Evolutionary conservation across 23 tunicate genomes (phyloP).

Genomic region (Trididemnum clinides): DNA sequence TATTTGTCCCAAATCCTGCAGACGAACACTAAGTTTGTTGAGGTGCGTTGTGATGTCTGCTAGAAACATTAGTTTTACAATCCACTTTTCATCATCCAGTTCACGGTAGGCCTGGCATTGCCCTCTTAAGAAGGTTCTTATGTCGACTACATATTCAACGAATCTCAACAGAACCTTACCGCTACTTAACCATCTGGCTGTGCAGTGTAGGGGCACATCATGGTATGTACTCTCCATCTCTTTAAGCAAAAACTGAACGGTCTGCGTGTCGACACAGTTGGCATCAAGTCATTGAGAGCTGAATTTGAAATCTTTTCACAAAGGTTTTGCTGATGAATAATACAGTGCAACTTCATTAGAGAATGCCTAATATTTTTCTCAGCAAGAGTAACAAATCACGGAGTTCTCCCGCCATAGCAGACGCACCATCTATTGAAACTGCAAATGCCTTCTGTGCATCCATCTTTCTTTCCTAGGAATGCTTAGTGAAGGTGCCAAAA

Average conservation of each 20-base stretch:
- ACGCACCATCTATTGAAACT: not conserved
- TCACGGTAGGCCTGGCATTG: slow-evolving; percentile 34
- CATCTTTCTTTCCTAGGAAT: not conserved
- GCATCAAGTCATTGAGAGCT: too few species aligned
- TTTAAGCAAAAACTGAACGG: too few species aligned
- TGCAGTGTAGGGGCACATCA: slow-evolving; percentile 18
- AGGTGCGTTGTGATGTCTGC: slow-evolving; percentile 26
- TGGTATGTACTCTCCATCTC: too few species aligned
- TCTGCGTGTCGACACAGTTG: not conserved
- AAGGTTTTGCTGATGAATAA: too few species aligned
- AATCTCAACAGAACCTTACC: too few species aligned
- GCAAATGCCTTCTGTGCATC: not conserved
- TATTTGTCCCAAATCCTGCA: slow-evolving; percentile 22
- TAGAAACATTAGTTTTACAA: slow-evolving; percentile 37
- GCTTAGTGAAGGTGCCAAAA: not conserved
- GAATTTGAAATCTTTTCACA: too few species aligned
- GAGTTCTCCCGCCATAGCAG: not conserved
- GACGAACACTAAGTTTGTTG: slow-evolving; percentile 32
- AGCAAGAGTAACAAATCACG: not conserved
- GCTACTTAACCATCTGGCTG: not conserved
- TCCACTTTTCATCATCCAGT: slow-evolving; percentile 41
- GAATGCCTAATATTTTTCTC: not conserved
- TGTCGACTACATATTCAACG: slow-evolving; percentile 27
- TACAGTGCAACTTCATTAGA: slow-evolving; percentile 9
- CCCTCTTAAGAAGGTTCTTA: slow-evolving; percentile 19